Conservation (phyloP, 2,113 vertebrate species). For the Strix aluco region DNA sequence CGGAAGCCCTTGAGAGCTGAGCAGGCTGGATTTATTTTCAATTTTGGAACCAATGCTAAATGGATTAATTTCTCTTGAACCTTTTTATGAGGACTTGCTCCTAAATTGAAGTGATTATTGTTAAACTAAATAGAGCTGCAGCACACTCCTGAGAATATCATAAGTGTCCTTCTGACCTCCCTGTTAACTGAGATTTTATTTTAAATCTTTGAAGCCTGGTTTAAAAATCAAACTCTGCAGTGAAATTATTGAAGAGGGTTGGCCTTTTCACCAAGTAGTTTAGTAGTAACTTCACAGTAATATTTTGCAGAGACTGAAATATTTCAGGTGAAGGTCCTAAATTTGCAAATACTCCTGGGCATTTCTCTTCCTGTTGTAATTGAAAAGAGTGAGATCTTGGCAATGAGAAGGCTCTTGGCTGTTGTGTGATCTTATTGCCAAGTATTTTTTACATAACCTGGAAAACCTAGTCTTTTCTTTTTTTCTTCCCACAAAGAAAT, state of each 20-base stretch:
- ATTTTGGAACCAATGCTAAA: slow-evolving; percentile 22
- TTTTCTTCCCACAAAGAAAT: neutral
- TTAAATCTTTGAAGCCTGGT: slow-evolving; percentile 35
- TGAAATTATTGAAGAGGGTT: neutral
- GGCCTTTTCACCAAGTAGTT: slow-evolving; percentile 19
- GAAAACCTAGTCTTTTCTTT: neutral
- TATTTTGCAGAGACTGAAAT: neutral
- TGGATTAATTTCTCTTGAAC: slow-evolving; percentile 47
- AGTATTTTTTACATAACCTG: slow-evolving; percentile 7
- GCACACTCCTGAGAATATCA: neutral
- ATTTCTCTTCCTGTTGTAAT: neutral
- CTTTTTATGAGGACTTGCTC: slow-evolving; percentile 25
- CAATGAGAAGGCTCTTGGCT: neutral
- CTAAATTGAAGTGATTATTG: slow-evolving; percentile 55
- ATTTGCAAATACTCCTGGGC: neutral
- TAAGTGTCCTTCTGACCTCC: slow-evolving; percentile 22
- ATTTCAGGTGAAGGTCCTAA: neutral
- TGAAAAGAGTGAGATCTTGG: neutral
- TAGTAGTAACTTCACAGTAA: neutral
- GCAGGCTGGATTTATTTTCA: slow-evolving; percentile 6
- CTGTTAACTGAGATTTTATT: slow-evolving; percentile 21
- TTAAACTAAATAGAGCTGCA: slow-evolving; percentile 41
- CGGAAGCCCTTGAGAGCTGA: neutral
- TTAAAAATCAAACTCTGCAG: slow-evolving; percentile 15
- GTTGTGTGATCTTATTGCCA: slow-evolving; percentile 7